These are phyloP conservation scores for Tachina fera DNA, from an alignment of 2,888 invertebrate species.

Conservation along the genomic window DNA sequence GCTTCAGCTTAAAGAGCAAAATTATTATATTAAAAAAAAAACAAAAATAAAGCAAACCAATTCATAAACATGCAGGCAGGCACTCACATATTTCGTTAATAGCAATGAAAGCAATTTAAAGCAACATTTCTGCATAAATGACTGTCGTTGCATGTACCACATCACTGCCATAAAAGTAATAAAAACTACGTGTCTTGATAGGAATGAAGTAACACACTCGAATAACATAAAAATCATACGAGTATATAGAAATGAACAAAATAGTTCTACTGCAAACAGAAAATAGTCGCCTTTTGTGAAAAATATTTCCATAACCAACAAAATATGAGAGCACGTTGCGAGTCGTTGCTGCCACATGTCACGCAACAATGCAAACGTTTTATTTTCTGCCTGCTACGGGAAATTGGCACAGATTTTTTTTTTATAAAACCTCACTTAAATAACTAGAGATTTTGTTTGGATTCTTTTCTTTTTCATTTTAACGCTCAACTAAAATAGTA, in stretches of 20 bases:
- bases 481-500: constrained; percentile 2
- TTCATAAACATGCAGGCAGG: constrained; percentile 4
- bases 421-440: constrained; percentile 16
- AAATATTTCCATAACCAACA: constrained; percentile 73
- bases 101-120: constrained; percentile 32
- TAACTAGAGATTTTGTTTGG: constrained; percentile 12
- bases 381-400: constrained; percentile 19
- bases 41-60: constrained; percentile 21
- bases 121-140: constrained; percentile 42
- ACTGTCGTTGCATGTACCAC: constrained; percentile 76
- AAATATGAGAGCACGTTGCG: constrained; percentile 71
- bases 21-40: constrained; percentile 3
- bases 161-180: constrained; percentile 78
- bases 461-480: constrained; percentile 12
- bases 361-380: constrained; percentile 60
- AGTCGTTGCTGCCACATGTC: constrained; percentile 72
- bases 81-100: constrained; percentile 10
- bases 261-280: constrained; percentile 34
- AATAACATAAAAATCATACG: constrained; percentile 9
- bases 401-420: constrained; percentile 21
- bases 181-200: constrained; percentile 76
- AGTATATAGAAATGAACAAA: constrained; percentile 9
- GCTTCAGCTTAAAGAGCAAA: constrained; percentile 25
- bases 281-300: not conserved
- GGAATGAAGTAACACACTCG: constrained; percentile 43